These are phyloP conservation scores for Caenorhabditis parvicauda DNA, from an alignment of 2,888 invertebrate species.

Conservation along the genomic window DNA sequence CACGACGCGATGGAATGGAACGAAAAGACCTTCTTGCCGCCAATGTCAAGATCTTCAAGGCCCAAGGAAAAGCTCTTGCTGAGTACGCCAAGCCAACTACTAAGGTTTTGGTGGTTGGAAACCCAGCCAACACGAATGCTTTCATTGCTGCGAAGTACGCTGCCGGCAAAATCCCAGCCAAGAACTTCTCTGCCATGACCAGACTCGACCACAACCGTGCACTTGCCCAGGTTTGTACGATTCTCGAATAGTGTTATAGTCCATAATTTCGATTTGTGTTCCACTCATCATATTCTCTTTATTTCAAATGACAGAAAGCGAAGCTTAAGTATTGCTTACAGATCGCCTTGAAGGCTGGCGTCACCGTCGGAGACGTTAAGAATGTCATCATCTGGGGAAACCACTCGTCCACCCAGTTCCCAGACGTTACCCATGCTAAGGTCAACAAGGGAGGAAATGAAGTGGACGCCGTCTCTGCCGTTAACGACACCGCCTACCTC, in stretches of 20 bases:
- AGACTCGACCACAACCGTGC: slow-evolving; percentile 97
- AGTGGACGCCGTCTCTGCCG: slow-evolving; percentile 65
- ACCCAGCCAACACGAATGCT: slow-evolving; percentile 98
- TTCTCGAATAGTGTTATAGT: not conserved
- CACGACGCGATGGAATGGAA: slow-evolving; percentile 95
- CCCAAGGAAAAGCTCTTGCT: slow-evolving; percentile 89
- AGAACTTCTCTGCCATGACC: slow-evolving; percentile 97
- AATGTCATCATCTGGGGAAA: slow-evolving; percentile 99
- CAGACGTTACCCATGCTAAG: slow-evolving; percentile 75
- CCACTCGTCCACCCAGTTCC: slow-evolving; percentile 97
- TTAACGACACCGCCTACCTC: slow-evolving; percentile 81
- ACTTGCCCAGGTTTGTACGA: slow-evolving; percentile 73
- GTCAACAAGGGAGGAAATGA: slow-evolving; percentile 56
- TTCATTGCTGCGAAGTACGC: slow-evolving; percentile 91
- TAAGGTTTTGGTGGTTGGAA: slow-evolving; percentile 91
- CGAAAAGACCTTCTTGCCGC: slow-evolving; percentile 93
- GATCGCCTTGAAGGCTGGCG: slow-evolving; percentile 66
- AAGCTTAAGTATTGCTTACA: too few species aligned
- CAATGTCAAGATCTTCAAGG: slow-evolving; percentile 96
- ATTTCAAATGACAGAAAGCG: too few species aligned
- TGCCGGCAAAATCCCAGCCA: slow-evolving; percentile 84
- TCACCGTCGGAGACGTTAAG: slow-evolving; percentile 73
- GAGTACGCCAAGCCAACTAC: slow-evolving; percentile 85
- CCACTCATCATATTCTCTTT: not conserved
- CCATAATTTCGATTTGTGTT: not conserved